Percentiles rank a stretch among this genome's conserved stretches.
phyloP scores from a whole-genome alignment of 1,140 invertebrate species.

The Megalopta genalis region DNA sequence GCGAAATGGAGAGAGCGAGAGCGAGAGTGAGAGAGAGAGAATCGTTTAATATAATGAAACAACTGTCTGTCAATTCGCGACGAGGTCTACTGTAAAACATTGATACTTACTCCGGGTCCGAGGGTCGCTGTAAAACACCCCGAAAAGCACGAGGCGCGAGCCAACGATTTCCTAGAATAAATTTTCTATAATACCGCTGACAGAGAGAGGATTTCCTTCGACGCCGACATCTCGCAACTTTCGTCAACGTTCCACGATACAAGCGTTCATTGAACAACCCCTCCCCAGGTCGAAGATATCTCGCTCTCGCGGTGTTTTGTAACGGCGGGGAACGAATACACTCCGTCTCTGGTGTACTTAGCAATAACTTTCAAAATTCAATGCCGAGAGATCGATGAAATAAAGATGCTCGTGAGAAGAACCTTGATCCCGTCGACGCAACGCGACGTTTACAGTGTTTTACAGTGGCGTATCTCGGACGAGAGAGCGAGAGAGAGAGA shows the following conservation, averaged over 20 bases:
- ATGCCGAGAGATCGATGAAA: neutral
- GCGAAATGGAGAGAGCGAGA: neutral
- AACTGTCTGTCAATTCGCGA: slow-evolving; percentile 9
- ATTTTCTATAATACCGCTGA: too few species aligned
- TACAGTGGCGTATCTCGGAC: neutral
- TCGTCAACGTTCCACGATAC: neutral
- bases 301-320: neutral
- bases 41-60: slow-evolving; percentile 2
- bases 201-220: too few species aligned
- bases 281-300: neutral
- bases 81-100: slow-evolving; percentile 1
- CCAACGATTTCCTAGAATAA: too few species aligned
- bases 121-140: too few species aligned
- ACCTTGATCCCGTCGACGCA: neutral
- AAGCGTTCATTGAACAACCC: neutral
- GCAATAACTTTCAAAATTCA: slow-evolving; percentile 1
- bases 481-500: too few species aligned
- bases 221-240: too few species aligned
- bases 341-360: neutral
- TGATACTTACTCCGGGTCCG: neutral
- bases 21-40: neutral
- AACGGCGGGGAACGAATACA: neutral
- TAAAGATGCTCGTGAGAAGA: too few species aligned
- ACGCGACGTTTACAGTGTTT: neutral
- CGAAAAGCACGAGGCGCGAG: too few species aligned